Percentiles rank a stretch among this genome's conserved stretches.
These are phyloP conservation scores for Pelvicachromis taeniatus DNA, from an alignment of 2,113 vertebrate species.

Conservation along the genomic window DNA sequence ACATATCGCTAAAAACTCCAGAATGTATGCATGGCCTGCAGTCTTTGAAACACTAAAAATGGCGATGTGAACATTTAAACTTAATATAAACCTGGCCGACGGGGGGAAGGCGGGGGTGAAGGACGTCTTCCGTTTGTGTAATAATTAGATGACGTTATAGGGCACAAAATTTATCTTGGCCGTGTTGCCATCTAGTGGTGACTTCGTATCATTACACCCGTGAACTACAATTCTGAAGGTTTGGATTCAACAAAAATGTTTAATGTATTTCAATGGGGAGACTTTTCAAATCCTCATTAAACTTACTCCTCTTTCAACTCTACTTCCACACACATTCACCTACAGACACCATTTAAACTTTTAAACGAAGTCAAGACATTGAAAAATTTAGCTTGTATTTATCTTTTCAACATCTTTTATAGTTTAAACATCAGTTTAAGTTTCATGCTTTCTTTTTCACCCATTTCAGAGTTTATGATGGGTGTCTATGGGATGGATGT, in stretches of 20 bases:
- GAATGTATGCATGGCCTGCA: background rate
- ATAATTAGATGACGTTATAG: background rate
- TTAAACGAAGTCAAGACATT: background rate
- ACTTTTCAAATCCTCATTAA: background rate
- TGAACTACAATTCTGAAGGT: background rate
- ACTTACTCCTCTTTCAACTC: background rate
- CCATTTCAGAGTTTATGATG: background rate
- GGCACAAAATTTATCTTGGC: background rate
- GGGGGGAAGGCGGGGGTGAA: no score
- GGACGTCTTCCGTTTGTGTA: background rate
- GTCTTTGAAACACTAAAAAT: accelerated
- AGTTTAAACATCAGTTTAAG: background rate
- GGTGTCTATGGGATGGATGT: background rate
- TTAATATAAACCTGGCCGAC: background rate
- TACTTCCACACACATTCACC: accelerated
- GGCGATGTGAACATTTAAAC: background rate
- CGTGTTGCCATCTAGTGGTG: slow-evolving; percentile 19
- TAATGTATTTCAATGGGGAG: accelerated
- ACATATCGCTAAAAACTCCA: background rate
- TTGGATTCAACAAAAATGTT: background rate
- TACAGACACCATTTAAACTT: background rate
- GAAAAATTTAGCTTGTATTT: background rate
- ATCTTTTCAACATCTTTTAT: background rate
- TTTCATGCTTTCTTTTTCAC: background rate
- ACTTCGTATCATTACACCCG: accelerated